These are phyloP conservation scores for Bettongia penicillata DNA, from an alignment of 2,113 vertebrate species.

Conservation along the genomic window DNA sequence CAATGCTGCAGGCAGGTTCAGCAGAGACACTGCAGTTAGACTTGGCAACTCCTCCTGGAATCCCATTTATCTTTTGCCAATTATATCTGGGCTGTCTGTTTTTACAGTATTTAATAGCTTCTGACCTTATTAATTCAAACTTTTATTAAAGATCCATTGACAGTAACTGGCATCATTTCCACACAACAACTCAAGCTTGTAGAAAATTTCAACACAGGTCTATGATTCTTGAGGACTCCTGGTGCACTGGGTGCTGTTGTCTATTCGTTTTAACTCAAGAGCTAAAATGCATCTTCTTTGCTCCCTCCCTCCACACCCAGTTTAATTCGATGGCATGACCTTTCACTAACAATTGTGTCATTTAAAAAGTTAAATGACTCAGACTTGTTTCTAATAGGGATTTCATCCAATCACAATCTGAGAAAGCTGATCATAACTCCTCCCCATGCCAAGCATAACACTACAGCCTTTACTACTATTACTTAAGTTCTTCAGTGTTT, in stretches of 20 bases:
- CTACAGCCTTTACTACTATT: not conserved
- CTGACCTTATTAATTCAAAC: slow-evolving; percentile 68
- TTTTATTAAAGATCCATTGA: slow-evolving; percentile 62
- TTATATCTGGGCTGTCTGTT: slow-evolving; percentile 56
- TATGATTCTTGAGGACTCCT: not conserved
- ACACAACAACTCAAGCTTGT: slow-evolving; percentile 24
- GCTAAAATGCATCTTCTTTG: slow-evolving; percentile 3
- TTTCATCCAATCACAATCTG: slow-evolving; percentile 8
- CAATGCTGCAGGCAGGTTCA: slow-evolving; percentile 57
- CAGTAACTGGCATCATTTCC: slow-evolving; percentile 48
- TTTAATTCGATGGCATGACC: not conserved
- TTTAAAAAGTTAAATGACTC: slow-evolving; percentile 27
- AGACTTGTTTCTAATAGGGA: slow-evolving; percentile 30
- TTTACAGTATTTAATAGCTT: slow-evolving; percentile 65
- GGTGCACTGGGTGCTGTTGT: not conserved
- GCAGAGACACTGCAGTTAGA: slow-evolving; percentile 53
- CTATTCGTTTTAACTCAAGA: slow-evolving; percentile 44
- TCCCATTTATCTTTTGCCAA: slow-evolving; percentile 58
- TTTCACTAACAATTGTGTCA: slow-evolving; percentile 32
- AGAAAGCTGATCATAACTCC: slow-evolving; percentile 5
- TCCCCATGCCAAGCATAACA: slow-evolving; percentile 3
- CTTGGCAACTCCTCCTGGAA: slow-evolving; percentile 58
- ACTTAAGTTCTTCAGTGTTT: not conserved
- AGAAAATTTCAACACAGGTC: slow-evolving; percentile 44
- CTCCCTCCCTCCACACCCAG: not conserved